phyloP scores from a whole-genome alignment of 2,888 invertebrate species.

The Subacronicta megacephala region DNA sequence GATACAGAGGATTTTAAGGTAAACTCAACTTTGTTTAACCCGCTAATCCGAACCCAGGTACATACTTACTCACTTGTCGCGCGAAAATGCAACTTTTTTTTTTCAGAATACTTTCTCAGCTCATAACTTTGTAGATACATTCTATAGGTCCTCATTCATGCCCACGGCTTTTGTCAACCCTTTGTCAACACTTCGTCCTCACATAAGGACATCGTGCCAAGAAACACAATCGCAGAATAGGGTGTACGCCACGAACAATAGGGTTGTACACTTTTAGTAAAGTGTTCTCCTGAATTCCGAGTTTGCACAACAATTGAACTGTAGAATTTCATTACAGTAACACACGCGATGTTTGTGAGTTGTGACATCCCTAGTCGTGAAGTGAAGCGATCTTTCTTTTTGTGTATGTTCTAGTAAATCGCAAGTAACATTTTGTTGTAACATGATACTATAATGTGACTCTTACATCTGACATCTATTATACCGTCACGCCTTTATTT shows the following conservation, averaged over 20 bases:
- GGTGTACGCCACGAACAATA: constrained; percentile 16
- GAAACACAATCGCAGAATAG: constrained; percentile 9
- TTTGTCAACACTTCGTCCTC: constrained; percentile 7
- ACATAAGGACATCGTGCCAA: constrained; percentile 11
- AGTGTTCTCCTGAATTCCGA: constrained; percentile 35
- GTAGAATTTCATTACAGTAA: constrained; percentile 46
- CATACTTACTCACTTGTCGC: no score
- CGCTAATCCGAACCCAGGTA: no score
- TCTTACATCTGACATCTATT: no score
- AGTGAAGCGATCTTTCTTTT: constrained; percentile 18
- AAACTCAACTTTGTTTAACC: no score
- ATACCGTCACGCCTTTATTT: no score
- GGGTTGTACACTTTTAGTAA: constrained; percentile 24
- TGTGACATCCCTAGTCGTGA: constrained; percentile 7
- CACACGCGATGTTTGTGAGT: constrained; percentile 32
- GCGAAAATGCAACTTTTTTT: no score
- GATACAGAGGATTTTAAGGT: no score
- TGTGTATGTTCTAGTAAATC: neutral
- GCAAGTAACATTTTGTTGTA: neutral
- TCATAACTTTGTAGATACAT: neutral
- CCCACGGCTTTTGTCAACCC: neutral
- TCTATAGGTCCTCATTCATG: neutral
- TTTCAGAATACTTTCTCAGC: no score
- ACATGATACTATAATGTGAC: neutral
- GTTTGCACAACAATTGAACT: constrained; percentile 49